A percentile compares a stretch with the other conserved stretches of the same genome.
These are phyloP conservation scores for Nineta flava DNA, from an alignment of 2,888 invertebrate genomes.

Conservation along the genomic window DNA sequence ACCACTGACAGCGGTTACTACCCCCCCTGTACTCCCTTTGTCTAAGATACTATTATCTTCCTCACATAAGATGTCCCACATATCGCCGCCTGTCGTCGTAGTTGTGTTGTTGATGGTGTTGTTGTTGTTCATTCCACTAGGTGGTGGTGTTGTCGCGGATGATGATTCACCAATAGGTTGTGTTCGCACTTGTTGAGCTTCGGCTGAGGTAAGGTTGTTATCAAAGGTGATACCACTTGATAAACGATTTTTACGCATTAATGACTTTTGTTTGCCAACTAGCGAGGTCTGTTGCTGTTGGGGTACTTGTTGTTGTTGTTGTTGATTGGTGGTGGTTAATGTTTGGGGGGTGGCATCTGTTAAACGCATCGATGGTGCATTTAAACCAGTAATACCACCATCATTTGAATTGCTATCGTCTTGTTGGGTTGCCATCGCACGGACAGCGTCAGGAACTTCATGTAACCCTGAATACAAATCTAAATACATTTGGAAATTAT, in stretches of 20 bases:
- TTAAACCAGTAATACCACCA: slow-evolving; percentile 13
- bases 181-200: slow-evolving; percentile 34
- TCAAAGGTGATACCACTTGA: slow-evolving; percentile 29
- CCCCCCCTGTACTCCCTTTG: slow-evolving; percentile 28
- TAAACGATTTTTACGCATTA: slow-evolving; percentile 35
- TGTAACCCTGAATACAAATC: slow-evolving; percentile 29
- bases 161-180: slow-evolving; percentile 29
- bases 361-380: slow-evolving; percentile 19
- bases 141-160: no score
- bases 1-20: no score
- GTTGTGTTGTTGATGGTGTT: slow-evolving; percentile 16
- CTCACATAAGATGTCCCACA: slow-evolving; percentile 27
- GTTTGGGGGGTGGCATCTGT: slow-evolving; percentile 24
- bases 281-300: slow-evolving; percentile 23
- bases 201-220: slow-evolving; percentile 35
- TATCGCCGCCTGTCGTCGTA: slow-evolving; percentile 18
- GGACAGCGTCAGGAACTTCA: slow-evolving; percentile 41
- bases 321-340: slow-evolving; percentile 24
- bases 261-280: slow-evolving; percentile 29
- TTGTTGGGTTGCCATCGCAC: slow-evolving; percentile 33
- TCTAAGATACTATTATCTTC: slow-evolving; percentile 32
- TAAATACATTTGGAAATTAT: no score
- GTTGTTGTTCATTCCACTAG: not conserved
- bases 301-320: slow-evolving; percentile 27
- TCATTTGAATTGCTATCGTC: slow-evolving; percentile 16